These are phyloP conservation scores for Antheraea assamensis DNA, from an alignment of 2,888 invertebrate species.

Conservation along the genomic window DNA sequence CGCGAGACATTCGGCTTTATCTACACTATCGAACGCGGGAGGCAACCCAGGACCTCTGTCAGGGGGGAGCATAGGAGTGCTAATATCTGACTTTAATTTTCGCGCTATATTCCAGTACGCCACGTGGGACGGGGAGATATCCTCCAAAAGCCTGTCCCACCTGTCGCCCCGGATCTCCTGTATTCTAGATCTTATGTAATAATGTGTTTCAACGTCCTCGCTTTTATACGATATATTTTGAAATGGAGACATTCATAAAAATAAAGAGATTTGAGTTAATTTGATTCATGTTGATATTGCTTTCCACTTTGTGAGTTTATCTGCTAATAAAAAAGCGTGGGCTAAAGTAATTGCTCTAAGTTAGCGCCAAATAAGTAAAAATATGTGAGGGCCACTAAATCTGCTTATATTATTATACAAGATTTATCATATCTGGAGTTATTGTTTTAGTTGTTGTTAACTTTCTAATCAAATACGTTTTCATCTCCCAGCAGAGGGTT, in stretches of 20 bases:
- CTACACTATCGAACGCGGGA: no score
- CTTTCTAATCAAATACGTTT: background rate
- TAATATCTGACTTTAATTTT: no score
- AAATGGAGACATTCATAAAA: slow-evolving; percentile 1
- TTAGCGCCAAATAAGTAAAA: slow-evolving; percentile 31
- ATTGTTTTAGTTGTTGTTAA: background rate
- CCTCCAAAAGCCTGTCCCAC: no score
- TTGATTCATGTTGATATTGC: slow-evolving; percentile 22
- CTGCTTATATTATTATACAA: slow-evolving; percentile 15
- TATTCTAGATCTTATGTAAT: no score
- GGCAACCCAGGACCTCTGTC: no score
- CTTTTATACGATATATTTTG: background rate
- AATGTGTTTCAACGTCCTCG: background rate
- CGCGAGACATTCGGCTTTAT: no score
- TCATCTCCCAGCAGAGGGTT: background rate
- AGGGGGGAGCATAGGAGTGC: no score
- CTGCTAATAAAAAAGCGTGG: slow-evolving; percentile 27
- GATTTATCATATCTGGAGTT: slow-evolving; percentile 9
- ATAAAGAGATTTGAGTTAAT: slow-evolving; percentile 17
- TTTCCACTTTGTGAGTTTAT: slow-evolving; percentile 28
- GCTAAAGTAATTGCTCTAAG: slow-evolving; percentile 36
- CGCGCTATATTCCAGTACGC: no score
- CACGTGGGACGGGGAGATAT: no score
- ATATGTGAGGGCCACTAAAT: slow-evolving; percentile 26
- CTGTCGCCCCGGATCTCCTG: no score